phyloP scores from a whole-genome alignment of 64 coral and sea anemone species.

The Pocillopora verrucosa region DNA sequence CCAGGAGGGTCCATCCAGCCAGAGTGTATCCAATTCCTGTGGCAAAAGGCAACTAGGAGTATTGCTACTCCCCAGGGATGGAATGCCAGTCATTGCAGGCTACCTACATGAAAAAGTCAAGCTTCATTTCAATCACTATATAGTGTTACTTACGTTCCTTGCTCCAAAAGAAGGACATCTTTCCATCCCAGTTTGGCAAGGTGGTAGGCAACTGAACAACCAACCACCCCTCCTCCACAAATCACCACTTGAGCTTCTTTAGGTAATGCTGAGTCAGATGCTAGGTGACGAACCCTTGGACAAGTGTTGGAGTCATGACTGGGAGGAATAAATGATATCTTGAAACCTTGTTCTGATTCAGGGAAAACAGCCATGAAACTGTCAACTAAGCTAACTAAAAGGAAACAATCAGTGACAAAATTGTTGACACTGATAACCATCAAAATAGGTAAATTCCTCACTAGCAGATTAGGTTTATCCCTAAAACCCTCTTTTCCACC shows the following conservation, averaged over 20 bases:
- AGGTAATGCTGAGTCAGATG: constrained; percentile 30
- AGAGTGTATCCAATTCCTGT: background rate
- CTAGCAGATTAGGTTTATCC: no score
- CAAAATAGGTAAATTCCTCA: no score
- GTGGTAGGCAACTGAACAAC: constrained; percentile 91
- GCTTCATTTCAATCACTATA: background rate
- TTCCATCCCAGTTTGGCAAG: constrained; percentile 91
- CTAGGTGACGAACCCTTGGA: background rate
- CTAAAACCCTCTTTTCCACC: no score
- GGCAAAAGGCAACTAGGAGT: background rate
- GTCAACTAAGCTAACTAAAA: no score
- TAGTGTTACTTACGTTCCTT: constrained; percentile 70
- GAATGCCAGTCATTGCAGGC: background rate
- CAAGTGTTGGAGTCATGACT: background rate
- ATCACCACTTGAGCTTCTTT: constrained; percentile 71
- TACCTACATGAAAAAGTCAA: no score
- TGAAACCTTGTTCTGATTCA: background rate
- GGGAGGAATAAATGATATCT: background rate
- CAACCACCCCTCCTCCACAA: constrained; percentile 88
- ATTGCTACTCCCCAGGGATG: background rate
- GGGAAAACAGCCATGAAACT: background rate
- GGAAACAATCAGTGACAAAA: no score
- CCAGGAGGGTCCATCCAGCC: background rate
- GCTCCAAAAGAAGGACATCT: constrained; percentile 78
- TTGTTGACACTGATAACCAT: no score